phyloP scores from a whole-genome alignment of 2,113 vertebrate genomes.

The Melozone crissalis region DNA sequence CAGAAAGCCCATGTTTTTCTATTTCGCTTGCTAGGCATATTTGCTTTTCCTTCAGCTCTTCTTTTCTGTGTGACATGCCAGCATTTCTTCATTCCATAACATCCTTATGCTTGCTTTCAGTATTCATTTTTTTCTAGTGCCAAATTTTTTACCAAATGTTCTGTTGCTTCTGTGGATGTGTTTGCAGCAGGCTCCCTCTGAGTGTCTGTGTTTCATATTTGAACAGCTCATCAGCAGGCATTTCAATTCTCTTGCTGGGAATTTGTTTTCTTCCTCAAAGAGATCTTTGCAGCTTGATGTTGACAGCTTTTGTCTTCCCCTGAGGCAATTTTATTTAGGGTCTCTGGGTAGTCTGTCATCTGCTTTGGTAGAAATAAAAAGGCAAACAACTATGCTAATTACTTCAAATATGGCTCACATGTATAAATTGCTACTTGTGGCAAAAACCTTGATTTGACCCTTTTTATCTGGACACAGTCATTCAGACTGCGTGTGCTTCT shows the following conservation, averaged over 20 bases:
- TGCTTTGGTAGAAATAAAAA: conserved; percentile 56
- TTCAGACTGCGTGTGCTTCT: background rate
- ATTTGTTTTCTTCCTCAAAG: conserved; percentile 61
- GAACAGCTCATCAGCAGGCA: conserved; percentile 27
- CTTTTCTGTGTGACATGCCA: background rate
- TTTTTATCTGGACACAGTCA: background rate
- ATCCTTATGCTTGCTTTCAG: conserved; percentile 37
- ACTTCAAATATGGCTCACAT: background rate
- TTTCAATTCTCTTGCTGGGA: conserved; percentile 33
- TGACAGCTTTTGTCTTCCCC: conserved; percentile 65
- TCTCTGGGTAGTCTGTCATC: conserved; percentile 40
- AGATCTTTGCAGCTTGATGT: conserved; percentile 53
- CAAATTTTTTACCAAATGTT: conserved; percentile 56
- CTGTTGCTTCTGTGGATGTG: background rate
- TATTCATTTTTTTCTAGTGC: conserved; percentile 16
- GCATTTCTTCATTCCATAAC: background rate
- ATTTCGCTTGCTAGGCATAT: conserved; percentile 27
- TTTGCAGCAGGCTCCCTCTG: conserved; percentile 2
- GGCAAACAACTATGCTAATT: conserved; percentile 42
- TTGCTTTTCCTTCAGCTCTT: conserved; percentile 22
- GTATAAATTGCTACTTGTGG: background rate
- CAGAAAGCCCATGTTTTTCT: background rate
- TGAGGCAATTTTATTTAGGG: conserved; percentile 47
- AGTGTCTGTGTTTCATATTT: conserved; percentile 17
- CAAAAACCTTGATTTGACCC: background rate